Conservation (phyloP, 37 sponge, comb jelly and placozoan species). For the Cliona cf. orientalis region DNA sequence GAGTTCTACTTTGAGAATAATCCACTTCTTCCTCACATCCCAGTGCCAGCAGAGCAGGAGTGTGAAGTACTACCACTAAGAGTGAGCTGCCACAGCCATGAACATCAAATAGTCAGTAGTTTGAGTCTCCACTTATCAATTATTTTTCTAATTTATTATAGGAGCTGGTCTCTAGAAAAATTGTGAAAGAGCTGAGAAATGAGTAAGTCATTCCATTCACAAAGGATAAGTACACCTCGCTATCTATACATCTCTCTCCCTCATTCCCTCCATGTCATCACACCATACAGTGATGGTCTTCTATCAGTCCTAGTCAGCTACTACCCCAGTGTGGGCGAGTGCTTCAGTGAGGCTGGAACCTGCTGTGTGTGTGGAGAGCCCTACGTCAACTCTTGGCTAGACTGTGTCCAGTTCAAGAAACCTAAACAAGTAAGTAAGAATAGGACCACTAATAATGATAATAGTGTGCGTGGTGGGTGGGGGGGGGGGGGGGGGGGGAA, state of each 20-base stretch:
- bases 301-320: neutral
- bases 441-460: too few relatives aligned
- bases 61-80: constrained; percentile 53
- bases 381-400: constrained; percentile 71
- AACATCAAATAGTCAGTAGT: neutral
- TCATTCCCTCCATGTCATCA: too few relatives aligned
- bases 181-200: constrained; percentile 26
- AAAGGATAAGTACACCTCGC: neutral
- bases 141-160: neutral
- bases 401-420: constrained; percentile 66
- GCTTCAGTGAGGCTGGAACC: constrained; percentile 34
- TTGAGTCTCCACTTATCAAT: neutral
- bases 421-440: constrained; percentile 29
- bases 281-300: constrained; percentile 24
- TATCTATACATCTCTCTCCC: neutral
- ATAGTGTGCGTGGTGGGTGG: too few relatives aligned
- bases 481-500: too few relatives aligned
- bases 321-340: constrained; percentile 8
- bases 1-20: constrained; percentile 73
- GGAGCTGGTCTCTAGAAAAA: constrained; percentile 30
- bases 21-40: constrained; percentile 61
- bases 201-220: neutral
- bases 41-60: constrained; percentile 63
- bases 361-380: constrained; percentile 68
- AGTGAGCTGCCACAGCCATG: constrained; percentile 8